A percentile compares a stretch with the other conserved stretches of the same genome.
Conservation (phyloP, 2,797 vertebrate species). For the Mareca penelope region DNA sequence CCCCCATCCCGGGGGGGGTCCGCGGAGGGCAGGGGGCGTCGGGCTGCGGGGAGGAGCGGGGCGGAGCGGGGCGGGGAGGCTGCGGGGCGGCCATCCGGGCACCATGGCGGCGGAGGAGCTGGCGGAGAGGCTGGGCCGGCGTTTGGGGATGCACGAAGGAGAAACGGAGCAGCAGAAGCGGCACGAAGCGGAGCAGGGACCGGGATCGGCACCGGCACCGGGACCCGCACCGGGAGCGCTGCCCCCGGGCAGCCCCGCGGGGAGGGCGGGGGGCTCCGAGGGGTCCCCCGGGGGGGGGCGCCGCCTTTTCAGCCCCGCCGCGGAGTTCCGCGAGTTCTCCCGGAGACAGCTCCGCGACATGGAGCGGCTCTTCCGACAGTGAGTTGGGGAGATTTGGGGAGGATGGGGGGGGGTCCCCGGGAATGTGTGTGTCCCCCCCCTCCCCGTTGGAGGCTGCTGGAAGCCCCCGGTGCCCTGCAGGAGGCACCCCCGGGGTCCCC, state of each 20-base stretch:
- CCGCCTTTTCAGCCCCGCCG: conserved; percentile 90
- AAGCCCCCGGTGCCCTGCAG: no score
- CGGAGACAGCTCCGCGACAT: conserved; percentile 94
- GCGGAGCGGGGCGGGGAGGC: neutral
- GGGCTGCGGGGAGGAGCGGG: neutral
- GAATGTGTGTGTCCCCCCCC: no score
- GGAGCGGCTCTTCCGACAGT: conserved; percentile 93
- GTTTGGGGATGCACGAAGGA: neutral
- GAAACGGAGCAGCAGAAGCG: neutral
- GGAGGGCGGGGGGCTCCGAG: conserved; percentile 66
- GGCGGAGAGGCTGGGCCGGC: neutral
- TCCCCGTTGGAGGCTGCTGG: no score
- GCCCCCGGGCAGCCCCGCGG: conserved; percentile 50
- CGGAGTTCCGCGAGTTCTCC: conserved; percentile 97
- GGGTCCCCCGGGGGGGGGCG: conserved; percentile 81
- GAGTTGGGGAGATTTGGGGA: conserved; percentile 68
- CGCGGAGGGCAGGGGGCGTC: no score
- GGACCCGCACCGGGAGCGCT: conserved; percentile 26
- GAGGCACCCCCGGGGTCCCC: no score
- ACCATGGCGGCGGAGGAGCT: neutral
- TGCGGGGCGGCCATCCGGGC: neutral
- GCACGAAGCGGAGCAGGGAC: conserved; percentile 67
- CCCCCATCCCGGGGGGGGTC: no score
- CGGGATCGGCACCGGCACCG: neutral
- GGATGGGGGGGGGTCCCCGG: neutral